Percentiles rank a stretch among this genome's conserved stretches.
phyloP scores from a whole-genome alignment of 1,140 invertebrate genomes.

The Octopus sinensis region DNA sequence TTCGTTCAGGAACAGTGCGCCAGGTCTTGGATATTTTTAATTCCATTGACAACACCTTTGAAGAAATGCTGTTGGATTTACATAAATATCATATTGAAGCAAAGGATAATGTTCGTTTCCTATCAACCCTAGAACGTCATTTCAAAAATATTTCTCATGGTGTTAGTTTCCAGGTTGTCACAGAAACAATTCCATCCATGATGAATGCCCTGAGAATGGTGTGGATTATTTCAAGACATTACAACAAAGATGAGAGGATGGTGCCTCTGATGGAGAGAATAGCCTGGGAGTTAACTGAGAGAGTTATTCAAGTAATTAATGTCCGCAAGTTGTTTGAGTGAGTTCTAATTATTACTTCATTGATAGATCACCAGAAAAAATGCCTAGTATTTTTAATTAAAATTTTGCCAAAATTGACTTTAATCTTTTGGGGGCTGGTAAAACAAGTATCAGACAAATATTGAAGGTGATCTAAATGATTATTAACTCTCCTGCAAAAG shows the following conservation, averaged over 20 bases:
- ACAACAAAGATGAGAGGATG: constrained; percentile 68
- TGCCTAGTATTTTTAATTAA: too few species aligned
- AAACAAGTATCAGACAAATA: too few species aligned
- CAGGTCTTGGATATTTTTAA: constrained; percentile 65
- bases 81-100: constrained; percentile 72
- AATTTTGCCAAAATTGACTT: too few species aligned
- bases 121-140: constrained; percentile 75
- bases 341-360: constrained; percentile 42
- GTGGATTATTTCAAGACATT: constrained; percentile 59
- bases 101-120: constrained; percentile 78
- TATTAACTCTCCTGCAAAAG: too few species aligned
- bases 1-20: constrained; percentile 69
- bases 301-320: constrained; percentile 71
- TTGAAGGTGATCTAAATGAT: too few species aligned
- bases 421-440: too few species aligned
- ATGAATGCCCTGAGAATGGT: constrained; percentile 71
- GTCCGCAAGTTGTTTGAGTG: constrained; percentile 69
- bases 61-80: constrained; percentile 63
- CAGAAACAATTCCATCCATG: constrained; percentile 71
- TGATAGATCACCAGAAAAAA: too few species aligned
- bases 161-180: constrained; percentile 66
- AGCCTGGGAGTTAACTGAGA: constrained; percentile 74
- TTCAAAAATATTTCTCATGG: constrained; percentile 76
- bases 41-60: constrained; percentile 56
- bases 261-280: constrained; percentile 77